Base-by-base conservation (phyloP, 2,888 invertebrate species). In the Drosophila fulvimacula region DNA sequence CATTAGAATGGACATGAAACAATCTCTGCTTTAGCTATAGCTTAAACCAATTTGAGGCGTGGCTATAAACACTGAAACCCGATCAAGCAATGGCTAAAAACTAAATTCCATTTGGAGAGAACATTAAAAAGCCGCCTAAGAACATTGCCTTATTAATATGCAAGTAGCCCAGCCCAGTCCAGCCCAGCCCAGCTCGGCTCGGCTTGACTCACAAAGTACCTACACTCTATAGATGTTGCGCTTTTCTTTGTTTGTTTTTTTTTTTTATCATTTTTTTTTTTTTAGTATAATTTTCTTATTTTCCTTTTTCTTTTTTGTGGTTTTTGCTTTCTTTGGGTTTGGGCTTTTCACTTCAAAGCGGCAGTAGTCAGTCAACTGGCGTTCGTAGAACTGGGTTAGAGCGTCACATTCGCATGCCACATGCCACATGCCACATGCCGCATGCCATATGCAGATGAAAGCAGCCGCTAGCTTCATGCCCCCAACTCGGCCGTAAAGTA, bases 361-460 rank as follows among this genome's bases (percentile, higher is more conserved):
- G 19, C 39, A 60, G 48, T 27, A 60, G 48, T 27, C 60, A 69
- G 60, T 49, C 24, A 59, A 69, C 69, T 52, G 69, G 44, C 39
- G 41, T 41, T 38, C 36, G 24, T 57, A 36, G 55, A 80, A 69
- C 78, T 82, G 83, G 86, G 83, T 82, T 81, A 82, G 78, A 78
- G 71, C 68, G 30, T 51, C 34, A 27, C 10, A 53, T 49, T 65
- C 42, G 67, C 51, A 65, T 69, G 71, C 58, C 63, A 52, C 49
- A 49, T 49, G 32, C 32, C 32, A 5, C 34, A 51, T 51, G 21
- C 71, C 79, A 24, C 70, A 58, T 49, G 42, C 36, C 36, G 55
- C 30, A 30, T 58, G 41, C 58, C 71, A 62, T 56, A 75, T 59
- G 69, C 69, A 79, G 69, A 79, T 76, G 63, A 76, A 70, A 75